These are phyloP conservation scores for Protonemura montana DNA, from an alignment of 2,888 invertebrate genomes.

Conservation along the genomic window DNA sequence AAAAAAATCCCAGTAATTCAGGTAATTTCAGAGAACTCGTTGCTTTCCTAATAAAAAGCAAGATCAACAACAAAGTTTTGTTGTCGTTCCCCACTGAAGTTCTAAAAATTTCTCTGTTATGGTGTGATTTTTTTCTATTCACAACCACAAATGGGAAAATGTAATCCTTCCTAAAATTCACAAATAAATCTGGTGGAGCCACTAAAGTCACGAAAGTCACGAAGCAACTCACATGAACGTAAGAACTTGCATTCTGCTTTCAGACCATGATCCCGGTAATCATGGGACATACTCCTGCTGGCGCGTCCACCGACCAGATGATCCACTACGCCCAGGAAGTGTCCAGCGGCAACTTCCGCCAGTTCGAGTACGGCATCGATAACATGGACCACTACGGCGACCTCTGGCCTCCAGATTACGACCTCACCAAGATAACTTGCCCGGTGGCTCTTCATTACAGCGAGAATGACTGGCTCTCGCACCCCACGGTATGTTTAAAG, in stretches of 20 bases:
- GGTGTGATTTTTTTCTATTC: no score
- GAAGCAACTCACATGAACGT: not conserved
- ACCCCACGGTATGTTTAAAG: slow-evolving; percentile 60
- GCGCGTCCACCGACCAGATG: slow-evolving; percentile 62
- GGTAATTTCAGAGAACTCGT: no score
- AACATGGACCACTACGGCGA: slow-evolving; percentile 63
- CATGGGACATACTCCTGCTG: slow-evolving; percentile 63
- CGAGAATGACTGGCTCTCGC: slow-evolving; percentile 66
- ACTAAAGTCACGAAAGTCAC: no score
- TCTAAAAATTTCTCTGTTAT: no score
- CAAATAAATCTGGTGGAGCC: no score
- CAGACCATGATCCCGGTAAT: slow-evolving; percentile 65
- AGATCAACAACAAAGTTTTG: no score
- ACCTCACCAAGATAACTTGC: slow-evolving; percentile 60
- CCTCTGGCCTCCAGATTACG: slow-evolving; percentile 63
- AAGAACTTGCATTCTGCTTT: slow-evolving; percentile 50
- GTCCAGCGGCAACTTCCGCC: slow-evolving; percentile 61
- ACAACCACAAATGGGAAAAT: no score
- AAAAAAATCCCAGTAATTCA: no score
- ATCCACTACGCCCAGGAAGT: slow-evolving; percentile 63
- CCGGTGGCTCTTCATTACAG: slow-evolving; percentile 64
- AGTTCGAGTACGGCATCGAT: slow-evolving; percentile 62
- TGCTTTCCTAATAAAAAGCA: no score
- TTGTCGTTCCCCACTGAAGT: no score
- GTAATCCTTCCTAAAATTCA: no score